Percentiles rank a stretch among this genome's conserved stretches.
phyloP scores from a whole-genome alignment of 2,113 vertebrate species.

The Pseudonaja textilis region DNA sequence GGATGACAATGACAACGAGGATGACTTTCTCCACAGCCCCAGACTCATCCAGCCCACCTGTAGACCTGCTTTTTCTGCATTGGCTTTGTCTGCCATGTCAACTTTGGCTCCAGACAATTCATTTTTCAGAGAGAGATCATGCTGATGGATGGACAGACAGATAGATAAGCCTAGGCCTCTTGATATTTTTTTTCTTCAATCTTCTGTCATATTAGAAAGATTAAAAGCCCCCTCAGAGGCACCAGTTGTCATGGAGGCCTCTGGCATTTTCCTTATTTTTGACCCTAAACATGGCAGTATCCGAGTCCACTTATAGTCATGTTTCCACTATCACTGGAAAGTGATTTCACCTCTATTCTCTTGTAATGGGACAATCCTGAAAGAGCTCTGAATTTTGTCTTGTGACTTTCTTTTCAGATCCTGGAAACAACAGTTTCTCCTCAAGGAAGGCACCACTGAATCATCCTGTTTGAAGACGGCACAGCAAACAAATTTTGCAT shows the following conservation, averaged over 20 bases:
- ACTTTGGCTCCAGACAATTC: neutral
- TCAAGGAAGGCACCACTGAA: constrained; percentile 33
- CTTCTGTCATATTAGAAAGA: neutral
- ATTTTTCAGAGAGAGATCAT: neutral
- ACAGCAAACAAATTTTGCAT: constrained; percentile 24
- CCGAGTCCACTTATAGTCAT: neutral
- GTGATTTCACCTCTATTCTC: neutral
- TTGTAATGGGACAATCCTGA: neutral
- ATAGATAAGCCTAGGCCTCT: neutral
- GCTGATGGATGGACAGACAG: neutral
- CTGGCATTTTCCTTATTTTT: too few species aligned
- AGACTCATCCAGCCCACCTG: neutral
- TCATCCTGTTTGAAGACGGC: constrained; percentile 29
- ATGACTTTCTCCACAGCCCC: neutral
- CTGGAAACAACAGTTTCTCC: constrained; percentile 38
- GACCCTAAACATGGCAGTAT: neutral
- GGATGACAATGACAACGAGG: neutral
- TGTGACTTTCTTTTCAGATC: constrained; percentile 57
- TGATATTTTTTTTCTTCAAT: neutral
- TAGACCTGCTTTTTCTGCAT: neutral
- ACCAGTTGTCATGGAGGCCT: too few species aligned
- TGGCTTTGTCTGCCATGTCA: neutral
- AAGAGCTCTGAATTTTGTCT: constrained; percentile 21
- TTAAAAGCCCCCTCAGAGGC: neutral
- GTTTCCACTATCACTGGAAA: neutral